These are phyloP conservation scores for Cetonia aurata DNA, from an alignment of 2,888 invertebrate species.

Conservation along the genomic window DNA sequence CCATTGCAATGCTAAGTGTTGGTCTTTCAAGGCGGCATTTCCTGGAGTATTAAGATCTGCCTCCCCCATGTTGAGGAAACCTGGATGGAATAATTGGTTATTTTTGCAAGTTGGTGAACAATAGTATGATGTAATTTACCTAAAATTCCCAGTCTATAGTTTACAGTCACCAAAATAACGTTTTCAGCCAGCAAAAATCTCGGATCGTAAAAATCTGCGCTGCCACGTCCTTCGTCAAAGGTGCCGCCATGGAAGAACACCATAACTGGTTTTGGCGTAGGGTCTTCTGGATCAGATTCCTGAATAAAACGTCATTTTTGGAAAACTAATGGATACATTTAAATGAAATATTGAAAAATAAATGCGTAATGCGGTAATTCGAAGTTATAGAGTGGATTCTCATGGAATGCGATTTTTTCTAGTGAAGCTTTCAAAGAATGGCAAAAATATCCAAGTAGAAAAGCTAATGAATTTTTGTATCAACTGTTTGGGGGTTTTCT, in stretches of 20 bases:
- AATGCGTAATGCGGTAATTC: too few species aligned
- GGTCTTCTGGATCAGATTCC: not conserved
- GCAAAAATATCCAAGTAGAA: too few species aligned
- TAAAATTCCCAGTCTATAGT: conserved; percentile 37
- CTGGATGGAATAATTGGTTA: conserved; percentile 4
- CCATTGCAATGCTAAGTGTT: conserved; percentile 35
- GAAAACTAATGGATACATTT: too few species aligned
- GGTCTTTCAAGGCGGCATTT: conserved; percentile 42
- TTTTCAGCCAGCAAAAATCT: conserved; percentile 33
- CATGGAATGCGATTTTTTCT: too few species aligned
- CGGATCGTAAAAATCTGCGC: conserved; percentile 21
- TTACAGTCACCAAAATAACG: conserved; percentile 32
- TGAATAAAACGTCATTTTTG: not conserved
- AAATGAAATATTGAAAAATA: too few species aligned
- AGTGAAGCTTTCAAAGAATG: too few species aligned
- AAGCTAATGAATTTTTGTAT: too few species aligned
- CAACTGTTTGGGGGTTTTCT: too few species aligned
- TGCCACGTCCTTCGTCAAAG: conserved; percentile 31
- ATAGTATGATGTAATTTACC: conserved; percentile 17
- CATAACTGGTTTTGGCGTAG: conserved; percentile 31
- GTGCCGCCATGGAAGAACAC: conserved; percentile 38
- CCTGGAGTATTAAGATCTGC: conserved; percentile 6
- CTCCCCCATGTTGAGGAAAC: conserved; percentile 34
- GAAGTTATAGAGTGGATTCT: too few species aligned
- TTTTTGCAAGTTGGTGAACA: not conserved